Base-by-base conservation (phyloP, 2,113 vertebrate species). In the Ceyx melanurus region DNA sequence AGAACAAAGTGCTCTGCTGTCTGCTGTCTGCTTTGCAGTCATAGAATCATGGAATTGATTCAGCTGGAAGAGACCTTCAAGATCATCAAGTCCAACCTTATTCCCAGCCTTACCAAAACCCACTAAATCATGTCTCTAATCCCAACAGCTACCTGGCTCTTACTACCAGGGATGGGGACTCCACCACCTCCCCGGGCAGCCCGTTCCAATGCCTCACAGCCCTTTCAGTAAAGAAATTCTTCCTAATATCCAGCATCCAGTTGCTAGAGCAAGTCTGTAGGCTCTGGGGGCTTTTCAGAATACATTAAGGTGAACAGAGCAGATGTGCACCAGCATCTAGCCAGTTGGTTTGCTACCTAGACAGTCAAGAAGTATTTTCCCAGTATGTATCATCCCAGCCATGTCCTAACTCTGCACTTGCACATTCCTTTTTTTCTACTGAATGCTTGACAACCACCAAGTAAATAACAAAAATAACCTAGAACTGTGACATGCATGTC, bases 401-500 rank as follows among this genome's bases (percentile, higher is more conserved):
- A 0, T 54, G 17, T 26, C 37, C 15, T 25, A 26, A 33, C 23
- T 64, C 28, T 64, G 21, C 4, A 8, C 8, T 72, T 75, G 5
- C 0, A 6, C 7, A 10, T 62, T 62, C 37, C 9, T 76, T 73
- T 62, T 51, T 82, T 15, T 60, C 16, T 31, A 15, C 12, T 12
- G 12, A 73, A 16, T 20, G 12, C 37, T 78, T 3, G 3, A 31
- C 43, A 71, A 8, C 4, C 7, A 37, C 10, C 15, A 48, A 57
- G 5, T 10, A 84, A 48, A 65, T 50, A 48, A 42, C 13, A 71
- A 75, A 80, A 71, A 23, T 17, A 45, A 25, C 33, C 9, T 42
- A 51, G 42, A 62, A 33, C 14, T 0, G 0, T 31, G 28, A 17
- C 2, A 1, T 1, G 0, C 6, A 25, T 5, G 6, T 61, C 37